Base-by-base conservation (phyloP, 2,888 invertebrate genomes). In the Leptopilina syphax region DNA sequence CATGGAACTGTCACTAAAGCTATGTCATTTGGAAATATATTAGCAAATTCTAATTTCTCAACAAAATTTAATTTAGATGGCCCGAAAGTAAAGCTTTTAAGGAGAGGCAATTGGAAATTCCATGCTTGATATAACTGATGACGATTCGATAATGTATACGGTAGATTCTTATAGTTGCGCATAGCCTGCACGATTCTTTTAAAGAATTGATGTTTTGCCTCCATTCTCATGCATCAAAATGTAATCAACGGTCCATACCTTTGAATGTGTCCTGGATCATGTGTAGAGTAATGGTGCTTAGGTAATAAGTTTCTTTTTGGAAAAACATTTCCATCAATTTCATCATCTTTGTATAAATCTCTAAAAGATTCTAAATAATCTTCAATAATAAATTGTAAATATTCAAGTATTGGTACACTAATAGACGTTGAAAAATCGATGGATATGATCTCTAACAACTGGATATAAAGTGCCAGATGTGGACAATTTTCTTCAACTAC, bases 191-290 rank as follows among this genome's bases (percentile, higher is more conserved):
- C 9, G 10, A 50, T 50, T 12, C 50, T 50, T 50, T 50, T 50
- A 10, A 50, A 12, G n/a, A 18, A 79, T 50, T 79, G 79, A 66
- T 76, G 79, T 27, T 79, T 79, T 9, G 79, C 47, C 24, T 79
- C 79, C 50, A 73, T 73, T 34, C 79, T 41, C n/a, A 79, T 50
- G 13, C 73, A 76, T 27, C 76, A 63, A 47, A 50, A 79, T 5
- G 47, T 24, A 66, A 76, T 34, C 12, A 79, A 57, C 3, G 66
- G 76, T 13, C 76, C 65, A 10, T 24, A 65, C 8, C n/a, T n/a
- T n/a, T 27, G 50, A 12, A 66, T 73, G 2, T 65, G 13, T 44
- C 66, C n/a, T 24, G 76, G 66, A 63, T 79, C 12, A 76, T 63
- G 63, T 18, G 24, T 24, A 24, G 24, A 1, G 9, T 18, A 63